A percentile compares a stretch with the other conserved stretches of the same genome.
Conservation (phyloP, 2,888 invertebrate species). For the Salticus scenicus region DNA sequence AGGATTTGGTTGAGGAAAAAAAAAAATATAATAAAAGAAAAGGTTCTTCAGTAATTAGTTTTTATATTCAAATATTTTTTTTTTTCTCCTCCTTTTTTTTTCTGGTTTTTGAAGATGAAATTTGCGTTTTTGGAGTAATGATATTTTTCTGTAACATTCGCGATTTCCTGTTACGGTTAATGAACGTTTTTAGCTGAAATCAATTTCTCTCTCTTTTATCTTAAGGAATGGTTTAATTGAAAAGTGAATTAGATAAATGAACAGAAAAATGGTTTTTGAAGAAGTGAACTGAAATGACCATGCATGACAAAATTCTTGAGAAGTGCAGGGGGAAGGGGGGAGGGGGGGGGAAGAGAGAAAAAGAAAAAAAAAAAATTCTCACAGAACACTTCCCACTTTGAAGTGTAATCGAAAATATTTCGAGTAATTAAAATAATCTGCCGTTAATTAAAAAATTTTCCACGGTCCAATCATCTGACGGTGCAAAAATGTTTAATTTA, state of each 20-base stretch:
- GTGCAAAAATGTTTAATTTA: background rate
- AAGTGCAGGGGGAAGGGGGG: background rate
- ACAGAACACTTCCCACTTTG: background rate
- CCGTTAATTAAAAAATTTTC: background rate
- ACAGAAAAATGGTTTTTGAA: background rate
- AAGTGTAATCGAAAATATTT: background rate
- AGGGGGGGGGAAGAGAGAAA: no score
- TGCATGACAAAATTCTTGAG: no score
- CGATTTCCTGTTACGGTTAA: constrained; percentile 54
- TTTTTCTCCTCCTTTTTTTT: constrained; percentile 7
- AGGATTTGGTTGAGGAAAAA: background rate
- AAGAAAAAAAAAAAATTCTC: no score
- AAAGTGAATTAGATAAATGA: constrained; percentile 6
- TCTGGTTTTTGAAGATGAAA: constrained; percentile 46
- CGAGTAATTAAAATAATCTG: background rate
- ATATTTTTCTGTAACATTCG: constrained; percentile 41
- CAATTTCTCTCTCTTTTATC: constrained; percentile 49
- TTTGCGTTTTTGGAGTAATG: constrained; percentile 62
- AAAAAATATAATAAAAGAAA: constrained; percentile 3
- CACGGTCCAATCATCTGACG: background rate
- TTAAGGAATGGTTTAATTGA: constrained; percentile 3
- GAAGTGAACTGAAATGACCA: background rate
- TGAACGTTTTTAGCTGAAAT: constrained; percentile 54
- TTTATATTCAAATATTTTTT: constrained; percentile 54
- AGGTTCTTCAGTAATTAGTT: constrained; percentile 58